Base-by-base conservation (phyloP, 2,888 invertebrate genomes). In the Caenorhabditis drosophilae region DNA sequence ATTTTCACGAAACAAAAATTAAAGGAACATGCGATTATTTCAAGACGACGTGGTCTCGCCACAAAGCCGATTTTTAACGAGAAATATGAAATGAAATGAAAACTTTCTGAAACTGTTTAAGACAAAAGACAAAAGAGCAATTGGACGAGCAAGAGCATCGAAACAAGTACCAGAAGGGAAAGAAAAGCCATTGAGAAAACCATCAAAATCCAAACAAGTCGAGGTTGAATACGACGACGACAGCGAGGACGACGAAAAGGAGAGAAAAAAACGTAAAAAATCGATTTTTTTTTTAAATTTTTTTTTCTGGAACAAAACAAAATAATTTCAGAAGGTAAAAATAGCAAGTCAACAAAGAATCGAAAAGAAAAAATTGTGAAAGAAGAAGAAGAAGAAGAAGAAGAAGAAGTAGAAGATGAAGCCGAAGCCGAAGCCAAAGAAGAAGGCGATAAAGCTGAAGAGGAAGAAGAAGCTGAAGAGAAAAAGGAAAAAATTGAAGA, bases 71-170 rank as follows among this genome's bases (percentile, higher is more conserved):
- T n/a, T n/a, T n/a, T n/a, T n/a, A n/a, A n/a, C n/a, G n/a, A n/a
- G n/a, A n/a, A n/a, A n/a, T n/a, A n/a, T n/a, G n/a, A n/a, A n/a
- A n/a, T n/a, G n/a, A n/a, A n/a, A n/a, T n/a, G n/a, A n/a, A n/a
- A n/a, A n/a, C n/a, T n/a, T n/a, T n/a, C n/a, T n/a, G n/a, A n/a
- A n/a, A 22, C 6, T 20, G 1, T 58, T 74, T 6, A 23, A 80
- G 78, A 81, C 81, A 1, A 52, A 51, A 1, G 79, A 81, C 51
- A 55, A 70, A 23, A 42, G 49, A 7, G 81, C 81, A 9, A 67
- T 78, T 47, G 67, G 66, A 12, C 51, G 81, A 53, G 80, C 78
- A 9, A 55, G 72, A 7, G 73, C 76, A 18, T 74, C 68, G 27
- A 75, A 76, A 45, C 58, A 78, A 57, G 61, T 73, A 16, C 63